Evolutionary conservation across 1,140 invertebrate species (phyloP).

Genomic region (Akabosia matsudoensis): DNA sequence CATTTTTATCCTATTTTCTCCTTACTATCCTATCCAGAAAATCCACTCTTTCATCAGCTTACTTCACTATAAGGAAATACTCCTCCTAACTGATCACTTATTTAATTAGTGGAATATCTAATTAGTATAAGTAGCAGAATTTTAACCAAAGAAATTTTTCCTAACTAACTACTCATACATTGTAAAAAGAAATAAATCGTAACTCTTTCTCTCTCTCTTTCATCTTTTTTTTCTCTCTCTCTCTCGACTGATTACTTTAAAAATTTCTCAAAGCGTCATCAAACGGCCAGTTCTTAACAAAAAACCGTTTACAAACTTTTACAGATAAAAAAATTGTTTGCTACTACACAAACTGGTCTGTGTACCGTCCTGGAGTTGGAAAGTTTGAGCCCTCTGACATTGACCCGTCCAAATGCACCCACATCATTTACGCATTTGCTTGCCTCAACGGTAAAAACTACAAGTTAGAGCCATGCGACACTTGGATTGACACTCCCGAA

Average conservation of each 20-base stretch:
- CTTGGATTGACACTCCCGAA: conserved; percentile 79
- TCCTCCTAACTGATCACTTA: not conserved
- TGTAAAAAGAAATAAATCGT: too few species aligned
- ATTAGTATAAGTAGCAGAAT: not conserved
- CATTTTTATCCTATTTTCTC: not conserved
- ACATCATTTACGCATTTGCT: conserved; percentile 84
- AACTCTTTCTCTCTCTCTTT: conserved; percentile 10
- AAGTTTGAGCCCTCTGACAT: conserved; percentile 62
- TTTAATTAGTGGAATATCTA: not conserved
- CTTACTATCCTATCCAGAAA: too few species aligned
- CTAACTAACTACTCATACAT: too few species aligned
- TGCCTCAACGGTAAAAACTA: conserved; percentile 73
- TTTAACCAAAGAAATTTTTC: not conserved
- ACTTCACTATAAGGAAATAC: too few species aligned
- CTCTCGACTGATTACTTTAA: not conserved
- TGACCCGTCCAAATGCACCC: conserved; percentile 78
- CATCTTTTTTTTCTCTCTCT: too few species aligned
- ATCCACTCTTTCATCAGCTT: too few species aligned
- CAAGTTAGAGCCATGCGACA: conserved; percentile 71
- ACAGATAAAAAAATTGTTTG: conserved; percentile 62
- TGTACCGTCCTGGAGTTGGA: conserved; percentile 64
- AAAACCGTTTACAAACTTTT: not conserved
- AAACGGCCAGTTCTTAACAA: not conserved
- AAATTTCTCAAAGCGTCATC: not conserved
- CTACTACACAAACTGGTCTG: conserved; percentile 69